phyloP scores from a whole-genome alignment of 2,113 vertebrate species.

The Pogona vitticeps region DNA sequence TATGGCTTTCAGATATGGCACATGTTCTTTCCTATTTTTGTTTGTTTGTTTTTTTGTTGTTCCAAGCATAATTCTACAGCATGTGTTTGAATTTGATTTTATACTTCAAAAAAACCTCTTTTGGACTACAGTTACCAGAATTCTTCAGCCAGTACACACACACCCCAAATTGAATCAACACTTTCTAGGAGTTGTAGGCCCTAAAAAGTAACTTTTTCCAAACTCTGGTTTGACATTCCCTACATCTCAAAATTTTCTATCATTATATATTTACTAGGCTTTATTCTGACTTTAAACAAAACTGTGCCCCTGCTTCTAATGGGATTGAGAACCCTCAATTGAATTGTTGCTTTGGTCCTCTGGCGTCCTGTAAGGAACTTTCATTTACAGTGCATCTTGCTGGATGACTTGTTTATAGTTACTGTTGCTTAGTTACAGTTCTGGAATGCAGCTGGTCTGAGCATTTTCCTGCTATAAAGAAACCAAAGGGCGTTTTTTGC shows the following conservation, averaged over 20 bases:
- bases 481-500: neutral
- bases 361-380: neutral
- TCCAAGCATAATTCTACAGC: neutral
- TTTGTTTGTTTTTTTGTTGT: no score
- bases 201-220: no score
- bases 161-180: no score
- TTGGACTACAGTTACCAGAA: no score
- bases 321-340: slow-evolving; percentile 40
- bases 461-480: neutral
- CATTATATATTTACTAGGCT: neutral
- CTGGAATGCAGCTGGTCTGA: neutral
- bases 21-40: neutral
- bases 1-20: neutral
- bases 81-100: no score
- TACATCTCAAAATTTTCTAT: neutral
- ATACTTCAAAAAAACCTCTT: no score
- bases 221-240: neutral
- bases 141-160: no score
- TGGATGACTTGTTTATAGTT: slow-evolving; percentile 3
- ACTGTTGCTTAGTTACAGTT: slow-evolving; percentile 1
- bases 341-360: neutral
- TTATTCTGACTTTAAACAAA: neutral
- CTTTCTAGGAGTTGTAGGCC: neutral
- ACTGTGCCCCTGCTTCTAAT: slow-evolving; percentile 8
- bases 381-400: neutral